Conservation (phyloP, 2,113 vertebrate species). For the Tylochromis polylepis region DNA sequence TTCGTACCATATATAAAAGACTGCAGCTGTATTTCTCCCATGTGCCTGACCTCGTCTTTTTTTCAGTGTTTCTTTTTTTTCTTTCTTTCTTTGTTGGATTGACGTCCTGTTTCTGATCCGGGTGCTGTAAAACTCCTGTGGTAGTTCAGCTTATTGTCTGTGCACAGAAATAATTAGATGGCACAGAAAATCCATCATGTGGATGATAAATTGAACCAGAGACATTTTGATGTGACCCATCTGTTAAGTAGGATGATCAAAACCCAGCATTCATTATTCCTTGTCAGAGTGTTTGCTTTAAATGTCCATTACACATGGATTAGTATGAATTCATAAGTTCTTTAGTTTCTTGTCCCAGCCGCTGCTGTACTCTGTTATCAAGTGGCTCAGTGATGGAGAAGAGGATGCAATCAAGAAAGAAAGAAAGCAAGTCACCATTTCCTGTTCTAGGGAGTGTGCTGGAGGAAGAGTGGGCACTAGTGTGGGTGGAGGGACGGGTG, state of each 20-base stretch:
- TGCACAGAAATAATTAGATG: not conserved
- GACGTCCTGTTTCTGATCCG: not conserved
- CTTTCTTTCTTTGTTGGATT: not conserved
- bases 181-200: not conserved
- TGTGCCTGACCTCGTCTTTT: not conserved
- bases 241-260: not conserved
- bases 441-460: conserved; percentile 67
- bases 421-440: conserved; percentile 67
- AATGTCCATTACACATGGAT: not conserved
- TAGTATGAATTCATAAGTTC: not conserved
- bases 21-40: not conserved
- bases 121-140: not conserved
- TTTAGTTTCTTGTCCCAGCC: not conserved
- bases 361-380: not conserved
- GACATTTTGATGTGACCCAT: not conserved
- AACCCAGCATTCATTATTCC: not conserved
- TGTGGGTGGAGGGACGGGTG: not conserved
- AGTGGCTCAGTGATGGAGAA: not conserved
- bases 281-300: not conserved
- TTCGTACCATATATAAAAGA: not conserved
- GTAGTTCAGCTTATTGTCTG: not conserved
- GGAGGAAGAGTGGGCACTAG: conserved; percentile 38
- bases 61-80: not conserved
- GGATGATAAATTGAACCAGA: not conserved
- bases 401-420: not conserved